Percentiles rank a stretch among this genome's conserved stretches.
These are phyloP conservation scores for Hirudo medicinalis DNA, from an alignment of 1,140 invertebrate genomes.

Conservation along the genomic window DNA sequence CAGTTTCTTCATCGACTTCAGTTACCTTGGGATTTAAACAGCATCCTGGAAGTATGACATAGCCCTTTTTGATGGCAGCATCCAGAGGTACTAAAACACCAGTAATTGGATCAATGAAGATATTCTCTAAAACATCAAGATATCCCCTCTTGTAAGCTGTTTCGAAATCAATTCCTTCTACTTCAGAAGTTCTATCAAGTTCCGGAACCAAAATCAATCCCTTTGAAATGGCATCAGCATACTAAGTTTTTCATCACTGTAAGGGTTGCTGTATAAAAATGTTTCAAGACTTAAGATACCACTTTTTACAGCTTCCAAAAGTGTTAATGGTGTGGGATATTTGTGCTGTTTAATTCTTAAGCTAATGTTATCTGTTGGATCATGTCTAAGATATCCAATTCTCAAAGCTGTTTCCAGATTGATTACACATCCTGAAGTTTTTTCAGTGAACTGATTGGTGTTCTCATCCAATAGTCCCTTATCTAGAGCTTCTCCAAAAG, in stretches of 20 bases:
- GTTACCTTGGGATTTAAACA: constrained; percentile 19
- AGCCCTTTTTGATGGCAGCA: constrained; percentile 52
- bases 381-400: constrained; percentile 56
- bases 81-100: constrained; percentile 57
- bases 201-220: constrained; percentile 19
- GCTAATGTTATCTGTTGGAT: constrained; percentile 1
- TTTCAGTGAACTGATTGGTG: constrained; percentile 59
- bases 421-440: constrained; percentile 58
- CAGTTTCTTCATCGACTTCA: constrained; percentile 10
- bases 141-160: constrained; percentile 31
- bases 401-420: constrained; percentile 49
- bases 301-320: constrained; percentile 39
- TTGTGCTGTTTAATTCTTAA: constrained; percentile 7
- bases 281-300: constrained; percentile 67
- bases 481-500: constrained; percentile 68
- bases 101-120: constrained; percentile 61
- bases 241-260: constrained; percentile 49
- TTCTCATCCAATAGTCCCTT: constrained; percentile 68
- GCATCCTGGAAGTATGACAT: constrained; percentile 17
- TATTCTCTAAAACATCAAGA: constrained; percentile 53
- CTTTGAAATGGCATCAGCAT: constrained; percentile 27
- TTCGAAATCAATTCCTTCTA: constrained; percentile 23
- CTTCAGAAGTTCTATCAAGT: not conserved
- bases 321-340: not conserved
- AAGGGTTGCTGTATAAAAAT: constrained; percentile 64